These are phyloP conservation scores for Nilaparvata lugens DNA, from an alignment of 1,140 invertebrate species.

Conservation along the genomic window DNA sequence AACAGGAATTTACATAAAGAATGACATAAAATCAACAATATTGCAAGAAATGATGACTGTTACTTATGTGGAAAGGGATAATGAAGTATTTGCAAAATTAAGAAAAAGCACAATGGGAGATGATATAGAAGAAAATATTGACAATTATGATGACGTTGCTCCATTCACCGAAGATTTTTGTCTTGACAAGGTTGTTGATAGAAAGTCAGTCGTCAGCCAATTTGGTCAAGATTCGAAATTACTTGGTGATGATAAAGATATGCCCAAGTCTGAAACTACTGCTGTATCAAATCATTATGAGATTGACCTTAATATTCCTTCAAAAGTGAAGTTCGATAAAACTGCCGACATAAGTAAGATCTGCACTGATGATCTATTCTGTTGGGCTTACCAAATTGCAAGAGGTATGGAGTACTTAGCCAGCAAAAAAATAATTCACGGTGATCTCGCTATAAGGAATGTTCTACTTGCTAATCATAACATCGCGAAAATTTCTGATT, in stretches of 20 bases:
- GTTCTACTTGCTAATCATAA: slow-evolving; percentile 51
- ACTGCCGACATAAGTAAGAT: slow-evolving; percentile 20
- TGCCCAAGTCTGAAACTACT: slow-evolving; percentile 49
- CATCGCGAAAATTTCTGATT: slow-evolving; percentile 57
- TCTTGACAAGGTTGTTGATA: too few species aligned
- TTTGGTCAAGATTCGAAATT: too few species aligned
- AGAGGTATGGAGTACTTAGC: slow-evolving; percentile 93
- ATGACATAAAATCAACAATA: slow-evolving; percentile 41
- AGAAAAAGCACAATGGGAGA: too few species aligned
- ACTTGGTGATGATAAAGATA: slow-evolving; percentile 22
- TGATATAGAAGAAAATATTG: not conserved
- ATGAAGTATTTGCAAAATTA: too few species aligned
- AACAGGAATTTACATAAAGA: slow-evolving; percentile 35
- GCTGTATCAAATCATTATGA: slow-evolving; percentile 63
- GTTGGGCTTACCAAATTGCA: slow-evolving; percentile 89
- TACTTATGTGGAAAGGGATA: not conserved
- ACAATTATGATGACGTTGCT: not conserved
- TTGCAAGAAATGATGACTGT: not conserved
- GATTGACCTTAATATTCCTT: slow-evolving; percentile 40
- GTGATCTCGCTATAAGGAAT: slow-evolving; percentile 61
- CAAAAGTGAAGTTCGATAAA: too few species aligned
- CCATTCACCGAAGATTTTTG: not conserved
- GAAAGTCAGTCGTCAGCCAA: too few species aligned
- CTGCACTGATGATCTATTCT: slow-evolving; percentile 71
- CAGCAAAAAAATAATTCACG: slow-evolving; percentile 48